Evolutionary conservation across 1,140 invertebrate species (phyloP).

Genomic region (Popillia japonica): DNA sequence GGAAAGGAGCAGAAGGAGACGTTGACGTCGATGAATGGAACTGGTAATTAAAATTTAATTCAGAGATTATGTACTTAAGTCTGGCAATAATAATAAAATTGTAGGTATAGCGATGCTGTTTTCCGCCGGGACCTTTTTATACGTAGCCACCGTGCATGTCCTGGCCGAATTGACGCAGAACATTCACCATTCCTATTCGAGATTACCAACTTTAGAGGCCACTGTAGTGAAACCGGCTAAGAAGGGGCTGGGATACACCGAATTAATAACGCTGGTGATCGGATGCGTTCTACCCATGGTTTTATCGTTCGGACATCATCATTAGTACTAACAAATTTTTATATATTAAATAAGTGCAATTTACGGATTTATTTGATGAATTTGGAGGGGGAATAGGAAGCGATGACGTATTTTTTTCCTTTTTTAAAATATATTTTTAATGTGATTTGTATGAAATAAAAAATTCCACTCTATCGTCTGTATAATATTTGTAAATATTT

Average conservation of each 20-base stretch:
- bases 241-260: conserved; percentile 71
- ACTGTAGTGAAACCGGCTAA: conserved; percentile 51
- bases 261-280: conserved; percentile 83
- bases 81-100: conserved; percentile 60
- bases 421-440: background rate
- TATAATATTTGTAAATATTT: no score
- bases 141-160: conserved; percentile 98
- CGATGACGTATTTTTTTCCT: background rate
- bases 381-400: background rate
- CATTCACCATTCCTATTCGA: conserved; percentile 62
- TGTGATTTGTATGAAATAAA: background rate
- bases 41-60: conserved; percentile 59
- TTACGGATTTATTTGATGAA: background rate
- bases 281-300: conserved; percentile 88
- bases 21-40: conserved; percentile 87
- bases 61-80: no score
- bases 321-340: conserved; percentile 67
- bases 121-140: conserved; percentile 97
- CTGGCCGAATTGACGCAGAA: conserved; percentile 86
- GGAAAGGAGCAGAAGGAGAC: conserved; percentile 82
- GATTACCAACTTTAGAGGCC: conserved; percentile 54
- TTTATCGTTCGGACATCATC: conserved; percentile 91
- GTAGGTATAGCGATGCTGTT: conserved; percentile 96
- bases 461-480: no score
- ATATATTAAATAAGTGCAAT: background rate